Percentiles rank a stretch among this genome's conserved stretches.
These are phyloP conservation scores for Siniperca chuatsi DNA, from an alignment of 2,113 vertebrate genomes.

Conservation along the genomic window DNA sequence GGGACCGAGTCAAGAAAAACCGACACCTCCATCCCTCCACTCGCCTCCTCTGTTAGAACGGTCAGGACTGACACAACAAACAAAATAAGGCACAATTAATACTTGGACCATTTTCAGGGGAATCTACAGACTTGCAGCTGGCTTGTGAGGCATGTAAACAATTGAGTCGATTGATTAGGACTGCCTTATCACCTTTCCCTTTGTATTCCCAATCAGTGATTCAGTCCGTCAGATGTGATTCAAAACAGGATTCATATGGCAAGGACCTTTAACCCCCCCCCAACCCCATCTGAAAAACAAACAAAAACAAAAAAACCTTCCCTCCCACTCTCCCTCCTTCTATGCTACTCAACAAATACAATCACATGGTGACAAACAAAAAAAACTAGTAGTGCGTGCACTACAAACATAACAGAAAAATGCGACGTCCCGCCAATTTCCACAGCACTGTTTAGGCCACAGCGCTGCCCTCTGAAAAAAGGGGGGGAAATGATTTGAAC, in stretches of 20 bases:
- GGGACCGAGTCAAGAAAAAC: slow-evolving; percentile 55
- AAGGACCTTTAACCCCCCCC: slow-evolving; percentile 53
- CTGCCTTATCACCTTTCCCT: slow-evolving; percentile 77
- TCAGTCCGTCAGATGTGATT: slow-evolving; percentile 72
- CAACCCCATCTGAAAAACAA: not conserved
- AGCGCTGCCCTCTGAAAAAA: slow-evolving; percentile 66
- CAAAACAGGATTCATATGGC: slow-evolving; percentile 66
- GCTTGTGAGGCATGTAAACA: slow-evolving; percentile 83
- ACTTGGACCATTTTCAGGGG: slow-evolving; percentile 85
- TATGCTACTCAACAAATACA: slow-evolving; percentile 77
- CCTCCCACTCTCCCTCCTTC: slow-evolving; percentile 19
- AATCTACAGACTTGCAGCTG: slow-evolving; percentile 85
- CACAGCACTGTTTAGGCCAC: slow-evolving; percentile 75
- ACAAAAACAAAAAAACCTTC: not conserved
- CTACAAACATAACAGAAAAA: slow-evolving; percentile 82
- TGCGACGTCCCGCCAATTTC: slow-evolving; percentile 52
- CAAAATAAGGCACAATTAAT: slow-evolving; percentile 99
- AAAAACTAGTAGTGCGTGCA: slow-evolving; percentile 86
- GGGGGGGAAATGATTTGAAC: not conserved
- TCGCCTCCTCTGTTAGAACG: slow-evolving; percentile 81
- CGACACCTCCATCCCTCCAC: slow-evolving; percentile 39
- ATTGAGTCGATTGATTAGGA: slow-evolving; percentile 74
- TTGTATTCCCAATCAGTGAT: slow-evolving; percentile 74
- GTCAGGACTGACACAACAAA: slow-evolving; percentile 88
- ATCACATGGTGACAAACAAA: slow-evolving; percentile 87